These are phyloP conservation scores for Melanotaenia nigrans DNA, from an alignment of 2,797 vertebrate genomes.

Conservation along the genomic window DNA sequence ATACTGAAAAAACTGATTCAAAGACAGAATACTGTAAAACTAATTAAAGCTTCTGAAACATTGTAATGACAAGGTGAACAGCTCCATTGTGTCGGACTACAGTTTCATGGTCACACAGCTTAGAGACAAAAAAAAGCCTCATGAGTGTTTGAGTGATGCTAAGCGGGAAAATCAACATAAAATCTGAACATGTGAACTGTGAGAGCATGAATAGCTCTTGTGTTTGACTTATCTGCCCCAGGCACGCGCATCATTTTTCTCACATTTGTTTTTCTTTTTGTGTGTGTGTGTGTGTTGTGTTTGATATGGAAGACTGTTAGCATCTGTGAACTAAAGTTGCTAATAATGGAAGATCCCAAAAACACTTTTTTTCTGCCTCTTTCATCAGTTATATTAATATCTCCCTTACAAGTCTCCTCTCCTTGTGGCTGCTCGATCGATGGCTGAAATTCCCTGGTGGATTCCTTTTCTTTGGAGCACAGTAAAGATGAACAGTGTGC, in stretches of 20 bases:
- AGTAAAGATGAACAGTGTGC: background rate
- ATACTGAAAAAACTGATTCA: conserved; percentile 14
- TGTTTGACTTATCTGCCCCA: conserved; percentile 43
- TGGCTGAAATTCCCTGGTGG: background rate
- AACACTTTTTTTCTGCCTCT: conserved; percentile 1
- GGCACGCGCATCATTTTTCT: conserved; percentile 33
- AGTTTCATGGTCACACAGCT: conserved; percentile 2
- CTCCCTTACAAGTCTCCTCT: background rate
- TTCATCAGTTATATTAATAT: conserved; percentile 3
- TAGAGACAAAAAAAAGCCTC: background rate
- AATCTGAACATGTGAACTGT: conserved; percentile 20
- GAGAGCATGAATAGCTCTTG: conserved; percentile 12
- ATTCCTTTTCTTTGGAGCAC: conserved; percentile 3
- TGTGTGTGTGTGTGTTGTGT: conserved; percentile 21
- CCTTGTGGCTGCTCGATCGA: background rate
- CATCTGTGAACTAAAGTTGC: conserved; percentile 31
- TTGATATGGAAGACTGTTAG: conserved; percentile 29
- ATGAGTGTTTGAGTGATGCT: conserved; percentile 17
- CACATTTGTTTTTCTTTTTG: conserved; percentile 17
- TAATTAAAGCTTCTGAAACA: conserved; percentile 27
- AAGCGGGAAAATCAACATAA: conserved; percentile 14
- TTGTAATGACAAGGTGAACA: conserved; percentile 20
- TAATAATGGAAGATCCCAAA: conserved; percentile 38
- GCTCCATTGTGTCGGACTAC: conserved; percentile 16
- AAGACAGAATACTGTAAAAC: conserved; percentile 8